Base-by-base conservation (phyloP, 53 echinoderm and acorn worm genomes). In the Henricia sp. region DNA sequence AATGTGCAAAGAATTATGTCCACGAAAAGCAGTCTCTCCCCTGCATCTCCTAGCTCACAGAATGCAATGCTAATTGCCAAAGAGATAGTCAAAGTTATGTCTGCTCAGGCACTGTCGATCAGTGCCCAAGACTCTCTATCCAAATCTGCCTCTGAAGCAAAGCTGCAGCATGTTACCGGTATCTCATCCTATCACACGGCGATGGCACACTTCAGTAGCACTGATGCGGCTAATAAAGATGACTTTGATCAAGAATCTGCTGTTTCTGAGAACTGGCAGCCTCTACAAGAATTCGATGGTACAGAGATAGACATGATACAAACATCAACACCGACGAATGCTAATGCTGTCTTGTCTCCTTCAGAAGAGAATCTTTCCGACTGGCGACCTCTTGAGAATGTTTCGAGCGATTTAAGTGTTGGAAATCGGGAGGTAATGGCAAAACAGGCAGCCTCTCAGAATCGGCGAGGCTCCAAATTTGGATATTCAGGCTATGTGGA, bases 401-500 rank as follows among this genome's bases (percentile, higher is more conserved):
- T 21, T n/a, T 4, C 27, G 16, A 77, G 63, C 64, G 57, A n/a
- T n/a, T n/a, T n/a, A n/a, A n/a, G n/a, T n/a, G n/a, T n/a, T n/a
- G n/a, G n/a, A n/a, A n/a, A n/a, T n/a, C n/a, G n/a, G n/a, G n/a
- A n/a, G n/a, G n/a, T n/a, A n/a, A n/a, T n/a, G n/a, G n/a, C n/a
- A n/a, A 41, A 64, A 6, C 39, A 80, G 0, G 46, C 35, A 8
- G 10, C 64, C 23, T 50, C 80, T 28, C 44, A 44, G 23, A 57
- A 44, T 3, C 33, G 80, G 30, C 63, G 80, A 2, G 24, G 29
- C 20, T 80, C 80, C 21, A 80, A 64, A 33, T 80, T 80, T 14
- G 80, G 80, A n/a, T 80, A 80, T 24, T 63, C 63, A 14, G 80
- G 80, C 63, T 80, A 80, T 50, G 80, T 64, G 9, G 63, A 63